Conservation (phyloP, 2,797 vertebrate species). For the Argentina silus region DNA sequence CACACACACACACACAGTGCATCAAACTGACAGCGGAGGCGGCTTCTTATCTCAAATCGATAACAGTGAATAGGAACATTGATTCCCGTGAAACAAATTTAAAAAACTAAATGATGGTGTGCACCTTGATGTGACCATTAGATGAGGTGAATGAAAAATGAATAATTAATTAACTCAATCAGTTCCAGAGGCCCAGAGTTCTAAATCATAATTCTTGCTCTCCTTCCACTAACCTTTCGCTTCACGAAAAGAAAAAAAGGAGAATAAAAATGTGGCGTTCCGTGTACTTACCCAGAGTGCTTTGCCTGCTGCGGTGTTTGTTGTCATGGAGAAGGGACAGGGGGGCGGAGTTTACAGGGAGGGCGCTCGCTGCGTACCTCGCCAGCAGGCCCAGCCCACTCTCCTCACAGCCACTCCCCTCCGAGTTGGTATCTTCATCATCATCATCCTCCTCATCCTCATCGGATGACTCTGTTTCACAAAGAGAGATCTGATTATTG, state of each 20-base stretch:
- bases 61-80: slow-evolving; percentile 51
- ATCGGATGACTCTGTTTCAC: slow-evolving; percentile 75
- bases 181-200: slow-evolving; percentile 32
- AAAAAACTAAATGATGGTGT: slow-evolving; percentile 52
- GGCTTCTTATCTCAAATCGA: slow-evolving; percentile 47
- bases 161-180: slow-evolving; percentile 55
- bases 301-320: slow-evolving; percentile 90
- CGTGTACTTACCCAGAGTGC: slow-evolving; percentile 83
- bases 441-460: slow-evolving; percentile 77
- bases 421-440: slow-evolving; percentile 76
- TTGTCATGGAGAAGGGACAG: slow-evolving; percentile 85
- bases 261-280: background rate
- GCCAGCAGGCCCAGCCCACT: slow-evolving; percentile 93
- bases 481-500: slow-evolving; percentile 19
- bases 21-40: slow-evolving; percentile 31
- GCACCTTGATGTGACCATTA: slow-evolving; percentile 58
- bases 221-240: background rate
- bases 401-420: slow-evolving; percentile 80
- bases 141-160: slow-evolving; percentile 55
- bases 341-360: slow-evolving; percentile 83
- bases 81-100: slow-evolving; percentile 56
- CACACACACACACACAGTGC: background rate
- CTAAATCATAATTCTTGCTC: too few relatives aligned
- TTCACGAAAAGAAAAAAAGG: accelerated
- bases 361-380: slow-evolving; percentile 89